phyloP scores from a whole-genome alignment of 64 coral and sea anemone genomes.

The Acropora tenuis region DNA sequence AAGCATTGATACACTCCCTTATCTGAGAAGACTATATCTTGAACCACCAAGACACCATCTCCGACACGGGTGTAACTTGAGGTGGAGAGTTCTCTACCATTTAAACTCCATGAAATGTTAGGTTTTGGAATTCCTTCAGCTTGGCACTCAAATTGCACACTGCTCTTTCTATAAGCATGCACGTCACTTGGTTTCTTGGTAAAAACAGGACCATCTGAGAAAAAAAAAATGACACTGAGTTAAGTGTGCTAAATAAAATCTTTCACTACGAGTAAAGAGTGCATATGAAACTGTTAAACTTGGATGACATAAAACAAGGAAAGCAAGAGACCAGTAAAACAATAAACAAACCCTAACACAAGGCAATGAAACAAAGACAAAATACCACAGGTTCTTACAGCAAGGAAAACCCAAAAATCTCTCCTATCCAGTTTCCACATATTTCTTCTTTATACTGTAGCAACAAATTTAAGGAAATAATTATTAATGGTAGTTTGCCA shows the following conservation, averaged over 20 bases:
- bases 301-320: too few relatives aligned
- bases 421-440: too few relatives aligned
- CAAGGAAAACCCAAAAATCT: too few relatives aligned
- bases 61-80: conserved; percentile 31
- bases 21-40: conserved; percentile 33
- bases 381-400: too few relatives aligned
- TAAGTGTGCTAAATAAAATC: neutral
- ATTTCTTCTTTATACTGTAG: too few relatives aligned
- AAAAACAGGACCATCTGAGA: conserved; percentile 79
- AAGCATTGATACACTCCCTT: conserved; percentile 76
- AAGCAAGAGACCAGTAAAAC: too few relatives aligned
- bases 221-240: neutral
- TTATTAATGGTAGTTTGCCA: too few relatives aligned
- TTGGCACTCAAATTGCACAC: conserved; percentile 65
- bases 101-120: conserved; percentile 48
- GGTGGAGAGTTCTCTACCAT: neutral
- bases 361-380: too few relatives aligned
- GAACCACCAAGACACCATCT: conserved; percentile 38
- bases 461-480: too few relatives aligned
- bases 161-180: conserved; percentile 5
- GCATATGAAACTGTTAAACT: too few relatives aligned
- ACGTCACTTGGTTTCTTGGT: conserved; percentile 36
- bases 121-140: conserved; percentile 82
- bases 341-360: too few relatives aligned
- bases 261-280: neutral